Evolutionary conservation across 2,113 vertebrate genomes (phyloP), one percentile per base, ranked within the genome.

Genomic region (Machaerirhynchus nigripectus): DNA sequence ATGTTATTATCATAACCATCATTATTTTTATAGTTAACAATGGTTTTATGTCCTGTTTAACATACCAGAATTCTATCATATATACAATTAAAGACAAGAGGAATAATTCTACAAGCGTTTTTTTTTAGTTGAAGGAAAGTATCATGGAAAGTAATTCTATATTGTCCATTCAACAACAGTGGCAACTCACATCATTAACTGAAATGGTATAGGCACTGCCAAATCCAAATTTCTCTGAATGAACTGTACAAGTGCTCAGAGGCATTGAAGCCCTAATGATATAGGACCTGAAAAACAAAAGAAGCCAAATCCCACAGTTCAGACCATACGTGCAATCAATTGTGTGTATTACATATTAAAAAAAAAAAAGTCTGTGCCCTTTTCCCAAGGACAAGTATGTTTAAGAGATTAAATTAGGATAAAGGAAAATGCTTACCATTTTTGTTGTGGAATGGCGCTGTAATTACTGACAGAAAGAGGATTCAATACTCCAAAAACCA

Each of bases 131-230:
- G 39, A 63, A 70, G 27, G 37, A 55, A 74, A 78, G 35, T 21
- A 68, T 31, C 33, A 47, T 26, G 21, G 64, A 60, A 85, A 61
- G 7, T 31, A 79, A 52, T 64, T 60, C 46, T 59, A 17, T 47
- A 4, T 46, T 70, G 18, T 63, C 37, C 37, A 24, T 70, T 12
- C 37, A 91, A 67, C 24, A 80, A 46, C n/a, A 60, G 18, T 84
- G 68, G 23, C 53, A 83, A 97, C 98, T 96, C 57, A 98, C 98
- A 73, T 2, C 6, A 5, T 94, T 65, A 31, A 99, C 94, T 39
- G 99, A 65, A 80, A 98, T 97, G 10, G 98, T 99, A n/a, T 97
- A 98, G 7, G 98, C 98, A 84, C 98, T 97, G 52, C 99, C 99
- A 81, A 98, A 99, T 79, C 97, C 98, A 91, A 99, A 97, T 8